Evolutionary conservation across 1,140 invertebrate species (phyloP).

Genomic region (Anthonomus grandis): DNA sequence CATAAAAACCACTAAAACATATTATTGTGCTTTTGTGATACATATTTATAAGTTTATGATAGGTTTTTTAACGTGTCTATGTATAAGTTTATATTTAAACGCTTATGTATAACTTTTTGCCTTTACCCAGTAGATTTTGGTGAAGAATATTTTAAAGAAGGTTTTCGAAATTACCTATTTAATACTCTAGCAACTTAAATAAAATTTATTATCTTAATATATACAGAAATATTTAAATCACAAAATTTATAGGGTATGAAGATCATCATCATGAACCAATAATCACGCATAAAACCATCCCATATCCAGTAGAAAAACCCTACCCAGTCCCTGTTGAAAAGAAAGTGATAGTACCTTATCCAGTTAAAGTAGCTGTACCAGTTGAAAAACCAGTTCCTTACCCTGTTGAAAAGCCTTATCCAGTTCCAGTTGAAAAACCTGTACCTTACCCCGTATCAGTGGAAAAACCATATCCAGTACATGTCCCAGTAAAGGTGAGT

Average conservation of each 20-base stretch:
- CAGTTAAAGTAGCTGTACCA: conserved; percentile 48
- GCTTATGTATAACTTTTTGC: no score
- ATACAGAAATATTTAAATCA: no score
- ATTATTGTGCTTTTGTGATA: no score
- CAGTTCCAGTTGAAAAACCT: conserved; percentile 7
- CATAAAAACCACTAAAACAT: no score
- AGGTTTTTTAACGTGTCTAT: no score
- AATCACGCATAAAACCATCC: not conserved
- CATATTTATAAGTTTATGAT: no score
- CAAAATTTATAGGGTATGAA: conserved; percentile 1
- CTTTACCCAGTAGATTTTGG: no score
- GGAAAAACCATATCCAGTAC: not conserved
- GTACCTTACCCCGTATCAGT: not conserved
- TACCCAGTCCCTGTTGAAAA: conserved; percentile 39
- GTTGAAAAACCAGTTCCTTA: conserved; percentile 57
- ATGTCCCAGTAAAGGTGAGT: conserved; percentile 1
- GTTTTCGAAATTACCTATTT: no score
- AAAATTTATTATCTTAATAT: no score
- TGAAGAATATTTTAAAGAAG: no score
- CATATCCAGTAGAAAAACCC: conserved; percentile 29
- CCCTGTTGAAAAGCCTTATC: conserved; percentile 32
- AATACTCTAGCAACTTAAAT: no score
- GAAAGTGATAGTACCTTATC: conserved; percentile 38
- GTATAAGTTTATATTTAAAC: no score
- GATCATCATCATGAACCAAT: not conserved